Percentiles rank a stretch among this genome's conserved stretches.
phyloP scores from a whole-genome alignment of 2,888 invertebrate species.

The Prosopocoilus inquinatus region DNA sequence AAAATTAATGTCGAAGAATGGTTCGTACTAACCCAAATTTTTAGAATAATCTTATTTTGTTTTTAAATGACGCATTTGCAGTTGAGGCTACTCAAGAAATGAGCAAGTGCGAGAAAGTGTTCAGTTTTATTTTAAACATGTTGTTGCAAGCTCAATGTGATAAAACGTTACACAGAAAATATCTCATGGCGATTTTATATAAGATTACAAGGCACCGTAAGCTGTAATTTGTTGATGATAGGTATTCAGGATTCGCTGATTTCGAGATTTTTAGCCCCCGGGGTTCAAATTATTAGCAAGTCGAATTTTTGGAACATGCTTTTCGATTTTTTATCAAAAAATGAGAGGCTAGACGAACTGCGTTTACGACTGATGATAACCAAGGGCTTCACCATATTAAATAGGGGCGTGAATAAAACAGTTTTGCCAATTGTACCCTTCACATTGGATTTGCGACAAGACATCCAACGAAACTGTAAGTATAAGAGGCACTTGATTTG shows the following conservation, averaged over 20 bases:
- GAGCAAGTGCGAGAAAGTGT: conserved; percentile 25
- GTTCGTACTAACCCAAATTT: conserved; percentile 20
- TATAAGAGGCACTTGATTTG: neutral
- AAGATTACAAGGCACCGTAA: conserved; percentile 28
- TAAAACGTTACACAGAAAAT: conserved; percentile 25
- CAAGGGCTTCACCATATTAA: conserved; percentile 29
- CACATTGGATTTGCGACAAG: conserved; percentile 21
- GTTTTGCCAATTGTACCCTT: conserved; percentile 20
- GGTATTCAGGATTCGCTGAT: too few species aligned
- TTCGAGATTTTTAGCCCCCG: conserved; percentile 10
- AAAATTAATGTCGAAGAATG: conserved; percentile 27
- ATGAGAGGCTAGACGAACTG: conserved; percentile 24
- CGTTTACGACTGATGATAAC: conserved; percentile 24
- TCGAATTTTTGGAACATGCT: conserved; percentile 24
- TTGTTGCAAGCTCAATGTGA: conserved; percentile 20
- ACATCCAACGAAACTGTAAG: conserved; percentile 20
- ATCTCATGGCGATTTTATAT: conserved; percentile 28
- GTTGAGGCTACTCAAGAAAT: conserved; percentile 25
- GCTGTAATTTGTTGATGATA: neutral
- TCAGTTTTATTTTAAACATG: conserved; percentile 24
- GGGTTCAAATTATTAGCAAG: conserved; percentile 22
- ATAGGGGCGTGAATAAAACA: conserved; percentile 23
- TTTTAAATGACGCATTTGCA: conserved; percentile 15
- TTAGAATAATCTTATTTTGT: conserved; percentile 3
- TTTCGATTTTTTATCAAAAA: conserved; percentile 27